Conservation (phyloP, 2,113 vertebrate species). For the Solea senegalensis region DNA sequence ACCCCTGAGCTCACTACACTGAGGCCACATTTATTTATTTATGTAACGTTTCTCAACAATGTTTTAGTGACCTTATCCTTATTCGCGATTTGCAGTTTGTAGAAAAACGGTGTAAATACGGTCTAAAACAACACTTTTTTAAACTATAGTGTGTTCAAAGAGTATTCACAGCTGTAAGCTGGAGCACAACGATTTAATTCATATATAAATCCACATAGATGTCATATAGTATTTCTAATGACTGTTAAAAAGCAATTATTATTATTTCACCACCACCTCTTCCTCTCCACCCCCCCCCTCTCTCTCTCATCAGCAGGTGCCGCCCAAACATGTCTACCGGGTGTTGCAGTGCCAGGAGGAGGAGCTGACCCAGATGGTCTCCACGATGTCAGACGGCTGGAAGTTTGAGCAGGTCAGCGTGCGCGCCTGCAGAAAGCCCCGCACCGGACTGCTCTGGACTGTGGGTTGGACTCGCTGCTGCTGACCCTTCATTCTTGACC, state of each 20-base stretch:
- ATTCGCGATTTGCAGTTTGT: too few relatives aligned
- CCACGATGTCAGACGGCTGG: conserved; percentile 98
- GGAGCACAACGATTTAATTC: not conserved
- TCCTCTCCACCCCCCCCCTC: not conserved
- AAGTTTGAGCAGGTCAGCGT: conserved; percentile 96
- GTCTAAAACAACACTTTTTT: too few relatives aligned
- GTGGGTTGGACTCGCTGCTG: conserved; percentile 84
- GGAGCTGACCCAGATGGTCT: conserved; percentile 98
- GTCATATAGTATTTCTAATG: too few relatives aligned
- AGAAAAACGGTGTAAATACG: too few relatives aligned
- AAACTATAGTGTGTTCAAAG: too few relatives aligned
- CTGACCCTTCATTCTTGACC: conserved; percentile 70
- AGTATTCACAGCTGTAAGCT: too few relatives aligned
- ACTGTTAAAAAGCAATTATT: too few relatives aligned
- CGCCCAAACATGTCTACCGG: conserved; percentile 89
- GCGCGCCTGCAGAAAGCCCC: conserved; percentile 81
- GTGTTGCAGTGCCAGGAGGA: conserved; percentile 95
- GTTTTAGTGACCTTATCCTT: too few relatives aligned
- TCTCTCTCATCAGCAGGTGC: conserved; percentile 78
- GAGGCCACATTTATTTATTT: not conserved
- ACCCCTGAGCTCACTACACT: not conserved
- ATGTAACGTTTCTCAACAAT: too few relatives aligned
- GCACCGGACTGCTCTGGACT: conserved; percentile 86
- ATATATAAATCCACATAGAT: too few relatives aligned
- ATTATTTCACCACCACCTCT: not conserved